Evolutionary conservation across 2,113 vertebrate species (phyloP), one percentile per base, ranked within the genome.

Genomic region (Zapornia atra): DNA sequence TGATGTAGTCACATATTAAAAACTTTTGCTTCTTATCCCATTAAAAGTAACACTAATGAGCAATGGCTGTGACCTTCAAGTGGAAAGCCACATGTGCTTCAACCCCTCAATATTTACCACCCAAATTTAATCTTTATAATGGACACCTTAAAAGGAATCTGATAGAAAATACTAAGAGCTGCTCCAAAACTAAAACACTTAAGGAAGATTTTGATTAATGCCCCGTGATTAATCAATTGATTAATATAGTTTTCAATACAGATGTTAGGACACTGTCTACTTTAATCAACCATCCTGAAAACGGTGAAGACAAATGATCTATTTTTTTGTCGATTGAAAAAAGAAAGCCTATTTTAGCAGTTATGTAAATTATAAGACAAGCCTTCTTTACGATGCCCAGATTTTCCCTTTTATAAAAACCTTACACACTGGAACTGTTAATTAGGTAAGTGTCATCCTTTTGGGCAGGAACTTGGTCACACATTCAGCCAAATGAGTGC

Each of bases 191-290:
- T 98, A 97, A 98, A 98, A 98, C 98, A 98, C 98, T 98, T 98
- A 98, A 97, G 97, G 97, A 98, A 96, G 98, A 98, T 98, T 98
- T 97, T 98, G 98, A 99, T 98, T 98, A 99, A 99, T 99, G 99
- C 98, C 97, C 98, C 93, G 89, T 98, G 98, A 99, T 99, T 99
- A 99, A 99, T 99, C 99, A 99, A 98, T 99, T 99, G 99, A 99
- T 99, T 99, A 99, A 99, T 99, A 99, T 93, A 98, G 98, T 98
- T 99, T 99, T 99, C 99, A 99, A 99, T 98, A 98, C 98, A 98
- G 99, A 99, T 99, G 98, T 99, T 98, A 98, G 98, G 99, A 99
- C 99, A 98, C 98, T 99, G 99, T 99, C 99, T 98, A 98, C 99
- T 99, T 98, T 98, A 98, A 98, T 99, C 98, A 98, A 98, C 98